A percentile compares a stretch with the other conserved stretches of the same genome.
phyloP scores from a whole-genome alignment of 2,113 vertebrate genomes.

The Chaetura pelagica region DNA sequence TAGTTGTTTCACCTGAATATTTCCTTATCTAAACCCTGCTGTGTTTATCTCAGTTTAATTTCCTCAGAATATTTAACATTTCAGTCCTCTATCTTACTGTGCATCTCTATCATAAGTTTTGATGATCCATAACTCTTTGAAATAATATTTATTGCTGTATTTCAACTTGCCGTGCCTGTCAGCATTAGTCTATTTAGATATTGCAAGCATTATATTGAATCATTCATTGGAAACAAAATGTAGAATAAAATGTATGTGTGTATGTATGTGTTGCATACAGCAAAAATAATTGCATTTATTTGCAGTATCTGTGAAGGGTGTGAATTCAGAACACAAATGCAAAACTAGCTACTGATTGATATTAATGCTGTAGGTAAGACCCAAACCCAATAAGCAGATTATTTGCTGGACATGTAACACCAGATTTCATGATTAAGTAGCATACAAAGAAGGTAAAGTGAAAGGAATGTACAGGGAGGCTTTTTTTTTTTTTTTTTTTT shows the following conservation, averaged over 20 bases:
- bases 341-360: not conserved
- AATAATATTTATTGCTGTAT: not conserved
- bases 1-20: not conserved
- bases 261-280: not conserved
- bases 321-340: not conserved
- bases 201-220: not conserved
- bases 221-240: not conserved
- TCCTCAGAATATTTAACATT: not conserved
- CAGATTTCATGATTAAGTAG: not conserved
- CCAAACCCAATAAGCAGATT: not conserved
- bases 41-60: not conserved
- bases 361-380: not conserved
- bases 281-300: not conserved
- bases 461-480: not conserved
- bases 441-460: not conserved
- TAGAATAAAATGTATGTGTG: not conserved
- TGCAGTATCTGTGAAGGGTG: not conserved
- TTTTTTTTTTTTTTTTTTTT: not conserved
- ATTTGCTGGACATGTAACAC: not conserved
- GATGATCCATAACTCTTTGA: not conserved
- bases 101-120: not conserved
- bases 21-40: not conserved
- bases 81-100: not conserved
- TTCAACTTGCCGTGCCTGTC: not conserved
- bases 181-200: not conserved